Evolutionary conservation across 1,140 invertebrate species (phyloP), one percentile per base, ranked within the genome.

Genomic region (Plectrocnemia conspersa): DNA sequence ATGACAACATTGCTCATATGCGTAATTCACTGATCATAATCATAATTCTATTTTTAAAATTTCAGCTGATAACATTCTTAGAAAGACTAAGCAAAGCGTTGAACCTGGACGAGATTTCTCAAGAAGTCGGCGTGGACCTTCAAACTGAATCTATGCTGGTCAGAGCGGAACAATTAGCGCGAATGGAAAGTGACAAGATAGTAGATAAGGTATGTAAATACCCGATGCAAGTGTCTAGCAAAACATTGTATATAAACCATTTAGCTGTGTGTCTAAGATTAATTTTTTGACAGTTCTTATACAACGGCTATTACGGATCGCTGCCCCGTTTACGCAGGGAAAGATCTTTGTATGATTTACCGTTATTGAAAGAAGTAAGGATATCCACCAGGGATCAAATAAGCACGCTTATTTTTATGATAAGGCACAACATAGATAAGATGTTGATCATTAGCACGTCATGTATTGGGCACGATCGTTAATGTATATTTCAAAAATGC

Each of bases 131-230:
- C 6, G 79, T 88, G 13, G 86, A 89, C 66, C 73, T 89, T 21
- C 85, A 88, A 68, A 88, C 85, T 0, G 87, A 91, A 63, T 85
- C 84, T 21, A 72, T 91, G 22, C 68, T 89, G 21, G 78, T 87
- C 46, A 72, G 86, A 15, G 86, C 86, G 7, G 87, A 91, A 67
- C 85, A 89, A 64, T 69, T 91, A 13, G 77, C 85, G 3, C 76
- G 85, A 62, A 73, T 88, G 13, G 87, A 91, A 68, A 84, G 82
- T 63, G 85, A 88, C 67, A 85, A 86, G 68, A 74, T 87, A 38
- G 82, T 84, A 15, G 85, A 87, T 67, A 87, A 87, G 79, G 85
- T 87, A 72, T 76, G 68, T 45, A 40, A 24, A 18, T 24, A 24
- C 46, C 23, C 27, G 11, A 38, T 35, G 27, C n/a, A n/a, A n/a